Percentiles rank a stretch among this genome's conserved stretches.
These are phyloP conservation scores for Nebria ingens DNA, from an alignment of 1,140 invertebrate genomes.

Conservation along the genomic window DNA sequence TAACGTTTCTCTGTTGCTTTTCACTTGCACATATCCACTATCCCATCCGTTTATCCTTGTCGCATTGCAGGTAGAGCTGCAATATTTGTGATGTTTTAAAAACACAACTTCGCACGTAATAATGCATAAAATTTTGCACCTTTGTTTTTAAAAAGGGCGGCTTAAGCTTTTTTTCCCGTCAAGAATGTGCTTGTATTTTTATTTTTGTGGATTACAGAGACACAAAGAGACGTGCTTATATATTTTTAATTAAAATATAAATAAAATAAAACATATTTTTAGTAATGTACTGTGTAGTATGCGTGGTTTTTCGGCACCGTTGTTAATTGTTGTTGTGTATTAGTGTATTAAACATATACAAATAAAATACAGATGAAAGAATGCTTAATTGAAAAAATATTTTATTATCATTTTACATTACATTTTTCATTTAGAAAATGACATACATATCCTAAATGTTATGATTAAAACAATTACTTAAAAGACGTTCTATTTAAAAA, in stretches of 20 bases:
- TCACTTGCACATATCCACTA: neutral
- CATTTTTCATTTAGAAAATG: no score
- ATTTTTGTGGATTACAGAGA: neutral
- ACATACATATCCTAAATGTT: no score
- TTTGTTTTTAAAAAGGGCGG: neutral
- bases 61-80: neutral
- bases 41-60: neutral
- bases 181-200: neutral
- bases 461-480: no score
- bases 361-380: no score
- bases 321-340: no score
- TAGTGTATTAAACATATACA: no score
- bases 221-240: neutral
- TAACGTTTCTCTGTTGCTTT: neutral
- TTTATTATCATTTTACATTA: no score
- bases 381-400: no score
- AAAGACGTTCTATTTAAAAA: no score
- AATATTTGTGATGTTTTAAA: neutral
- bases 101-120: neutral
- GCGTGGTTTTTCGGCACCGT: no score
- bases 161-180: neutral
- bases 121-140: constrained; percentile 5
- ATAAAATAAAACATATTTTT: constrained; percentile 2
- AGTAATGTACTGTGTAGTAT: no score
- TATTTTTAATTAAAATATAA: constrained; percentile 6